Base-by-base conservation (phyloP, 2,797 vertebrate species). In the Ctenopoma kingsleyae region DNA sequence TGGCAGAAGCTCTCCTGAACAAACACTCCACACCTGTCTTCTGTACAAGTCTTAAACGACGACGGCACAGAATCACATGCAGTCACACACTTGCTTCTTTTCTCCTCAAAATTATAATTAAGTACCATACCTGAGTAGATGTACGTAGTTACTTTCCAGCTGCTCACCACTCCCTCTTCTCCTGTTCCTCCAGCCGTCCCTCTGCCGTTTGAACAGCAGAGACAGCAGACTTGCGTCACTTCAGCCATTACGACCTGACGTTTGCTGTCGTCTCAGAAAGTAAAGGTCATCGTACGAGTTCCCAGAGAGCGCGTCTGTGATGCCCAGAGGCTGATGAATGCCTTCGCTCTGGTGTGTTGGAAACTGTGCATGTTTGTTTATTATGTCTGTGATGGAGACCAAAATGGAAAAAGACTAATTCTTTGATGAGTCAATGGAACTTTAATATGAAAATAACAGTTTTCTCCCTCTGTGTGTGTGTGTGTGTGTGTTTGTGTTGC, bases 351-450 rank as follows among this genome's bases (percentile, higher is more conserved):
- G 51, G 43, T 76, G 74, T 85, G 67, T 74, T 84, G 78, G 83
- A 84, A 88, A 84, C 6, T 74, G 54, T n/a, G 53, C 60, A 51
- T 71, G 74, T 77, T 74, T 86, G 84, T 82, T 81, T 77, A 46
- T 77, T 86, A 81, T 76, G 80, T 79, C 72, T 85, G 38, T 51
- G 74, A 40, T 38, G 60, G 83, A 65, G 60, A 53, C 68, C 74
- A 62, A 69, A 81, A 63, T 76, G 71, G 75, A 88, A 86, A n/a
- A 81, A 30, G 76, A 60, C 35, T 54, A 13, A 47, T 75, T 81
- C 67, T 74, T 60, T 78, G 76, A 88, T 87, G 86, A 86, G 80
- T 72, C 46, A 79, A 74, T 82, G 81, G 68, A 90, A 84, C 38
- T 17, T 52, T 3, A 83, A 77, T 27, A 62, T 63, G 38, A 77